Base-by-base conservation (phyloP, 2,888 invertebrate genomes). In the Halictus ligatus region DNA sequence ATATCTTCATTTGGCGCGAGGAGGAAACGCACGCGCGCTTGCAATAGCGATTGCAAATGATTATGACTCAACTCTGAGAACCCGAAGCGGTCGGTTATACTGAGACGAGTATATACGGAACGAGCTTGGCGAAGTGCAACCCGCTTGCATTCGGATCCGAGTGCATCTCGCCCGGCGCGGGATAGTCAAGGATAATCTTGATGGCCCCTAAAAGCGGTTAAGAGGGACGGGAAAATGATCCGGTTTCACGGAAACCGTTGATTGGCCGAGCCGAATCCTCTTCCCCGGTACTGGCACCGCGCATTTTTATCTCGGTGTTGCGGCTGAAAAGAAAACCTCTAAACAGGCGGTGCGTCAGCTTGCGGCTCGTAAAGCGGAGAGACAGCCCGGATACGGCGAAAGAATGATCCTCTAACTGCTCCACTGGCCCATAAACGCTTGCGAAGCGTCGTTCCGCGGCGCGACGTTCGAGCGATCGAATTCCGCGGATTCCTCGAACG, bases 401-500 rank as follows among this genome's bases (percentile, higher is more conserved):
- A 69, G 21, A 87, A 75, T 75, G 71, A 81, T 75, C 46, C 58
- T 21, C 74, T 74, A 79, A 67, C 81, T 82, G 78, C 80, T 83
- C 83, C 40, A 86, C 71, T 88, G 78, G 83, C 81, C 78, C 83
- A 71, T 88, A 90, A 89, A 89, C 78, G 88, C 77, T 71, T 54
- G 54, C 54, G 54, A 54, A 54, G 21, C 54, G 21, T 54, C 54
- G 54, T 54, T 54, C 54, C 21, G 54, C 54, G 21, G 54, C 54
- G 54, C n/a, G 48, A 43, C 25, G n/a, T 10, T 71, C n/a, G 80
- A 64, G 74, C 25, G 81, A 48, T 69, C 76, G 85, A 91, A 75
- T 87, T 88, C 69, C 78, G 79, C 79, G 83, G 74, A 90, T 84
- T 75, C 78, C 84, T 78, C 78, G 85, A 90, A 89, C 80, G 71